Percentiles rank a stretch among this genome's conserved stretches.
phyloP scores from a whole-genome alignment of 2,113 vertebrate species.

The Micronycteris hirsuta region DNA sequence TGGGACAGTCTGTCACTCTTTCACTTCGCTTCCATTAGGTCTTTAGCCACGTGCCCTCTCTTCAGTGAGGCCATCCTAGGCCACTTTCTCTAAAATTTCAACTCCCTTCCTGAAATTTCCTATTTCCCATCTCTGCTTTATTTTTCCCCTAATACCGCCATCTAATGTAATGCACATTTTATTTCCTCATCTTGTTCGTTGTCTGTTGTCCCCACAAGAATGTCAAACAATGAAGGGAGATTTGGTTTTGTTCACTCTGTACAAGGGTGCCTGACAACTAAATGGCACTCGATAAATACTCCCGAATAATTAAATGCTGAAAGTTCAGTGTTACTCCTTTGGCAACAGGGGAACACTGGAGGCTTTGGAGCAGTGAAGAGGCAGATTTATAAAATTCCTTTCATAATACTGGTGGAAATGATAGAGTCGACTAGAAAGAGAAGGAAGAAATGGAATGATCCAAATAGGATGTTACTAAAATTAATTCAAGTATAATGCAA shows the following conservation, averaged over 20 bases:
- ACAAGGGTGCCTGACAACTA: background rate
- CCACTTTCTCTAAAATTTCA: background rate
- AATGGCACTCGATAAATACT: background rate
- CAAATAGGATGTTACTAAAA: background rate
- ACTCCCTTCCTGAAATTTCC: background rate
- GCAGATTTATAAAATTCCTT: background rate
- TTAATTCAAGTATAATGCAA: background rate
- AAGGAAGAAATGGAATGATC: background rate
- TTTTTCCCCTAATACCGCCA: background rate
- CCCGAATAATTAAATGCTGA: background rate
- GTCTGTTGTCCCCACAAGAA: background rate
- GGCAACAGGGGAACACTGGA: background rate
- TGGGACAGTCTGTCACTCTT: background rate
- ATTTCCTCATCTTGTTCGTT: background rate
- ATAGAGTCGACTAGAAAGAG: background rate
- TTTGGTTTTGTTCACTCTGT: background rate
- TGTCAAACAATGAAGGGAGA: background rate
- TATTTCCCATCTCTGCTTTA: background rate
- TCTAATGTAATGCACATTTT: background rate
- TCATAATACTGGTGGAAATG: background rate
- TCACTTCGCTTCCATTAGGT: background rate
- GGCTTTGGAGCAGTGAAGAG: background rate
- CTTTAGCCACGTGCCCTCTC: background rate
- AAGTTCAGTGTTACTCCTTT: background rate
- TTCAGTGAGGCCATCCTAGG: background rate